Evolutionary conservation across 2,797 vertebrate genomes (phyloP), one percentile per base, ranked within the genome.

Genomic region (Molossus molossus): DNA sequence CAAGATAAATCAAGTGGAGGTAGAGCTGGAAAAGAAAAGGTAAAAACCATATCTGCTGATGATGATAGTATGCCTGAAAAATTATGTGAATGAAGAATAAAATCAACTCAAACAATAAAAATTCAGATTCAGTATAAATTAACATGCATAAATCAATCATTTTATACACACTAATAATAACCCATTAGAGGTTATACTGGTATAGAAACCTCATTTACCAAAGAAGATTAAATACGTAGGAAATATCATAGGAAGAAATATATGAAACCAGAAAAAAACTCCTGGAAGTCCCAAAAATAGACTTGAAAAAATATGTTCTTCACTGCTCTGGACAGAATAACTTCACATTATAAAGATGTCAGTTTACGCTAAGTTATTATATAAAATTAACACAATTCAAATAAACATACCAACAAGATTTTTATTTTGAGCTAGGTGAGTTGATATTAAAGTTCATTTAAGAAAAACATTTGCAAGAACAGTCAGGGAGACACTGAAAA

Each of bases 351-450:
- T 60, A 92, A 94, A 90, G 50, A 58, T 57, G 17, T 58, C 20
- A 64, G 33, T 77, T 84, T 13, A 53, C 40, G 72, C 48, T 76
- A 92, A 81, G 23, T 79, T 90, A 83, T 50, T 92, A 72, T 67
- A 60, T 82, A 73, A 89, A 92, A 82, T 83, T 87, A 87, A 62
- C 50, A 76, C 29, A 90, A 70, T 58, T 64, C 55, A 82, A 94
- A 57, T 84, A 84, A 69, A 94, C 94, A 58, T 57, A 62, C 45
- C 53, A 79, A 82, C 5, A 48, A 33, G 9, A 18, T 89, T 73
- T 29, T 67, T 27, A 73, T 79, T 73, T n/a, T 14, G 21, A 87
- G 20, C 27, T 45, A 40, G 29, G 33, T 23, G 40, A 60, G 37
- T 70, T 86, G 72, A 82, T 72, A 87, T 23, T 83, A 12, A 77